Conservation (phyloP, 1,140 invertebrate species). For the Choristoneura fumiferana region DNA sequence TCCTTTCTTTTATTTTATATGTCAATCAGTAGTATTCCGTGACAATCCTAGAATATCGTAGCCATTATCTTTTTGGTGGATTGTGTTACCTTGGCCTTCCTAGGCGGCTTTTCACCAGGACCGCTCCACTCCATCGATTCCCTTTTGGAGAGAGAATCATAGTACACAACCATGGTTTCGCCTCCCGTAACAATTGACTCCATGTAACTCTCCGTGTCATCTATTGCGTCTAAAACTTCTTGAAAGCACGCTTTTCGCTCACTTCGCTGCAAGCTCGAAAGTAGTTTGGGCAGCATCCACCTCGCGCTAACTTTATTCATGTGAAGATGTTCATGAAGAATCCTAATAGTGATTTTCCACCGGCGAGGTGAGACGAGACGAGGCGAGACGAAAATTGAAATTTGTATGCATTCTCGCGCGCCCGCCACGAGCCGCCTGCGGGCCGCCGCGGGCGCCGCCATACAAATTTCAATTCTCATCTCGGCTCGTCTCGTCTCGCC, state of each 20-base stretch:
- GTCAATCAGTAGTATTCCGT: neutral
- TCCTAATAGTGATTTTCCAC: too few relatives aligned
- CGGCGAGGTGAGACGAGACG: too few relatives aligned
- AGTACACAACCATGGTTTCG: neutral
- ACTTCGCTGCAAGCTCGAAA: neutral
- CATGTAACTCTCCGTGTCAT: neutral
- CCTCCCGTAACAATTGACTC: neutral
- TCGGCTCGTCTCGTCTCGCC: too few relatives aligned
- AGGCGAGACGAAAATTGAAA: too few relatives aligned
- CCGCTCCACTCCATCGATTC: neutral
- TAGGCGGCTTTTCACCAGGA: neutral
- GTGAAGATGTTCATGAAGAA: neutral
- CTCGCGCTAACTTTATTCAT: neutral
- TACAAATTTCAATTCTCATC: too few relatives aligned
- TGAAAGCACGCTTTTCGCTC: neutral
- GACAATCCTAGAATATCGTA: neutral
- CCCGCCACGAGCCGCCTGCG: too few relatives aligned
- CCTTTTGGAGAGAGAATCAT: too few relatives aligned
- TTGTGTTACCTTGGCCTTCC: neutral
- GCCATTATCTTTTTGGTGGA: slow-evolving; percentile 1
- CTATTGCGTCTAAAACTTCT: neutral
- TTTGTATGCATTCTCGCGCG: too few relatives aligned
- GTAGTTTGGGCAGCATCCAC: slow-evolving; percentile 1
- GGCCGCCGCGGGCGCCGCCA: too few relatives aligned
- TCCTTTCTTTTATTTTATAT: slow-evolving; percentile 8